Base-by-base conservation (phyloP, 2,797 vertebrate genomes). In the Benthosema pterotum region DNA sequence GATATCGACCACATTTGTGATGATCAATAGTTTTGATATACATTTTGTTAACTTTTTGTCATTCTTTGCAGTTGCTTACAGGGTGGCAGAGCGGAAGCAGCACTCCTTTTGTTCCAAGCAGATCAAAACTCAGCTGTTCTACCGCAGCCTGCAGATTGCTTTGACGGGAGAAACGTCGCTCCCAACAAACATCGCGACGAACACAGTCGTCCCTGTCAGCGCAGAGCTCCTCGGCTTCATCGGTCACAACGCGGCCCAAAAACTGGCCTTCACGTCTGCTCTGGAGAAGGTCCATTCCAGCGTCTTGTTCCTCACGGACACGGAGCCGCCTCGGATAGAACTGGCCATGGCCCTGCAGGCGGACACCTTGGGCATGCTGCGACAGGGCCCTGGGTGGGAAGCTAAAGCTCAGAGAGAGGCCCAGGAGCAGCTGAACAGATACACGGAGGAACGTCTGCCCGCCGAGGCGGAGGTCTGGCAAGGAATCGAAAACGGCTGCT, bases 311-410 rank as follows among this genome's bases (percentile, higher is more conserved):
- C 59, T 69, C 38, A 66, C 52, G 19, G 50, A 38, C 4, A 11
- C 49, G 2, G 13, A 70, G 0, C 18, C 48, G n/a, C 42, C 49
- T 50, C 53, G 57, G 42, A 25, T 85, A 1, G 52, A 42, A 3
- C 61, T 88, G 48, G 67, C 72, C 42, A 72, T 84, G 61, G 54
- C 71, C 43, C 22, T 83, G 25, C 67, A 78, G 43, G 66, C 56
- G 49, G 60, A 83, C 7, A 70, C 71, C 11, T 69, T 87, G 43
- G 57, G 67, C 13, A 57, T 64, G 5, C 18, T 77, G 43, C 57
- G 63, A 19, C 50, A 86, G 42, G 82, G 83, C 28, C 60, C 66
- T 15, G 62, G 56, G 4, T 88, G 85, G 87, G 62, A 79, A 42
- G 54, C 43, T 4, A 71, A 74, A 12, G 70, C 56, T 2, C 65